Evolutionary conservation across 2,888 invertebrate genomes (phyloP).

Genomic region (Pardosa pseudoannulata): DNA sequence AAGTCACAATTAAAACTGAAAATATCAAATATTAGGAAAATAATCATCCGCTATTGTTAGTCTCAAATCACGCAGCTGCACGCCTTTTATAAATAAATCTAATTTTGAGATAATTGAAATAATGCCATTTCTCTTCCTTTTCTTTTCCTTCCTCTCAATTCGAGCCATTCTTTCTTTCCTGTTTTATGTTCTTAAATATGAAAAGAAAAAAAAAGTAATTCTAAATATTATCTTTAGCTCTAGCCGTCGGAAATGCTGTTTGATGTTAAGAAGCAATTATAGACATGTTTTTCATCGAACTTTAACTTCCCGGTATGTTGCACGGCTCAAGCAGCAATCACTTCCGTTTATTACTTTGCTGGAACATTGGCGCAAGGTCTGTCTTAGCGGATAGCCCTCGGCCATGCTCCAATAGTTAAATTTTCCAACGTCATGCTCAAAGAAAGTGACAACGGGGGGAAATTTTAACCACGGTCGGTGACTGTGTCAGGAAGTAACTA

Average conservation of each 20-base stretch:
- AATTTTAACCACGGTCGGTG: slow-evolving; percentile 8
- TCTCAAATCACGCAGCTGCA: no score
- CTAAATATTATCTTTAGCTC: background rate
- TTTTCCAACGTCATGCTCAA: background rate
- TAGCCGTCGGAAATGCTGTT: background rate
- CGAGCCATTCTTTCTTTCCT: no score
- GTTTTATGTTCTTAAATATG: background rate
- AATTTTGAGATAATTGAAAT: no score
- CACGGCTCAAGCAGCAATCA: background rate
- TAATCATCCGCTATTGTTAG: no score
- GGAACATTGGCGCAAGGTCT: background rate
- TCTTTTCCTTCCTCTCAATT: no score
- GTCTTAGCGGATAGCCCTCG: background rate
- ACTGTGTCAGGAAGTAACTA: slow-evolving; percentile 46
- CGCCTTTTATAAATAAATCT: no score
- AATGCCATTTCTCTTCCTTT: no score
- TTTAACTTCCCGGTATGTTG: background rate
- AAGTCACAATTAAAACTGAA: no score
- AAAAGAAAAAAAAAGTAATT: no score
- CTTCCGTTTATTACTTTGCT: background rate
- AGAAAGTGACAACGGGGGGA: background rate
- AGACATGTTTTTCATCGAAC: background rate
- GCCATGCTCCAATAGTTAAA: background rate
- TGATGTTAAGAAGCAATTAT: background rate
- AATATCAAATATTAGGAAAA: no score